Percentiles rank a stretch among this genome's conserved stretches.
Evolutionary conservation across 2,797 vertebrate genomes (phyloP).

Genomic region (Silurus aristotelis): DNA sequence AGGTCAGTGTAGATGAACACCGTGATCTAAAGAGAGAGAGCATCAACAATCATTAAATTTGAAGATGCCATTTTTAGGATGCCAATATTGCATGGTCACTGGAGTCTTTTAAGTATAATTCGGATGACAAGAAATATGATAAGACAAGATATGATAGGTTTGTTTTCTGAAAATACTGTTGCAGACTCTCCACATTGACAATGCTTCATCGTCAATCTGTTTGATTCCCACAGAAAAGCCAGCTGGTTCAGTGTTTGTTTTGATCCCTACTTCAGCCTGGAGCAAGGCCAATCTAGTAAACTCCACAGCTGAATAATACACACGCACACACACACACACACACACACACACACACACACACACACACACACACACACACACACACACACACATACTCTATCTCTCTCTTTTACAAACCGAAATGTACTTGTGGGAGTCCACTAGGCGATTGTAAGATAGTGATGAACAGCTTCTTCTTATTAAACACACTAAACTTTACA

Average conservation of each 20-base stretch:
- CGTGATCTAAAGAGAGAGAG: slow-evolving; percentile 75
- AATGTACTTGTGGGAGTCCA: slow-evolving; percentile 39
- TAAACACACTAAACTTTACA: slow-evolving; percentile 58
- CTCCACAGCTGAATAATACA: slow-evolving; percentile 50
- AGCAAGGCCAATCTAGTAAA: slow-evolving; percentile 52
- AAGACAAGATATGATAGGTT: too few relatives aligned
- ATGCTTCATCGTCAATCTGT: slow-evolving; percentile 12
- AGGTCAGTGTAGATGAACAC: slow-evolving; percentile 89
- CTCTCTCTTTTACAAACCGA: too few relatives aligned
- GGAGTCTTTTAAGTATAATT: not conserved
- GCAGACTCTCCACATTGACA: not conserved
- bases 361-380: too few relatives aligned
- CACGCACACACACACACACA: slow-evolving; percentile 26
- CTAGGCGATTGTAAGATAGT: slow-evolving; percentile 46
- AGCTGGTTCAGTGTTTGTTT: slow-evolving; percentile 34
- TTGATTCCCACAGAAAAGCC: slow-evolving; percentile 49
- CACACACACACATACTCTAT: too few relatives aligned
- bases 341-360: slow-evolving; percentile 1
- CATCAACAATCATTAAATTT: slow-evolving; percentile 10
- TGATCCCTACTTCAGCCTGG: slow-evolving; percentile 32
- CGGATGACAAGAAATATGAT: too few relatives aligned
- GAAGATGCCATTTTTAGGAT: not conserved
- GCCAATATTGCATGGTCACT: not conserved
- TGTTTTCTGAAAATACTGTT: not conserved
- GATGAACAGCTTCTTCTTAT: slow-evolving; percentile 56